Percentiles rank a stretch among this genome's conserved stretches.
These are phyloP conservation scores for Geothlypis trichas DNA, from an alignment of 2,113 vertebrate species.

Conservation along the genomic window DNA sequence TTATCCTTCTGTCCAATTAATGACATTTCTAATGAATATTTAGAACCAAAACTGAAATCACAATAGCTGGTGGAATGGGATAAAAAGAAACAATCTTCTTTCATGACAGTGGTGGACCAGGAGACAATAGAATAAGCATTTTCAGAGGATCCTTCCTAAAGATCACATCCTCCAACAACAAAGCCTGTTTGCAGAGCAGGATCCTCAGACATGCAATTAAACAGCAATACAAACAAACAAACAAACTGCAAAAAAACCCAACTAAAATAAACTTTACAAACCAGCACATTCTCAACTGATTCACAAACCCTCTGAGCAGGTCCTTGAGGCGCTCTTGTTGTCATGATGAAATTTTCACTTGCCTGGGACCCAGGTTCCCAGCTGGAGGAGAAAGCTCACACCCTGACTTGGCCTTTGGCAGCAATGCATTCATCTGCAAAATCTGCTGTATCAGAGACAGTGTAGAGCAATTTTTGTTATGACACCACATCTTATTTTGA, in stretches of 20 bases:
- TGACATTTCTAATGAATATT: neutral
- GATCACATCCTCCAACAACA: neutral
- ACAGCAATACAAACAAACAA: neutral
- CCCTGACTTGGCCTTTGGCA: neutral
- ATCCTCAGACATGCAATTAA: neutral
- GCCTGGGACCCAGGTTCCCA: neutral
- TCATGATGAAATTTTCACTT: neutral
- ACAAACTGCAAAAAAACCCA: neutral
- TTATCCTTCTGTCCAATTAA: neutral
- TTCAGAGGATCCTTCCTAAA: neutral
- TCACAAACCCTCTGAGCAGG: neutral
- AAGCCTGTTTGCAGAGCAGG: neutral
- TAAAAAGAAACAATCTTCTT: neutral
- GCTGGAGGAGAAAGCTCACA: neutral
- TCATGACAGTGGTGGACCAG: neutral
- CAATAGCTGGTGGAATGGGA: neutral
- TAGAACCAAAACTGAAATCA: neutral
- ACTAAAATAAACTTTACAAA: neutral
- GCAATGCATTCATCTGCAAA: neutral
- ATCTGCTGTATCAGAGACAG: neutral
- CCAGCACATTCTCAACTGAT: neutral
- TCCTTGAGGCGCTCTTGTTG: neutral
- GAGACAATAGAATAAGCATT: neutral
- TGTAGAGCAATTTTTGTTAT: neutral
- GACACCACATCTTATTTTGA: neutral